Evolutionary conservation across 2,888 invertebrate genomes (phyloP), one percentile per base, ranked within the genome.

Genomic region (Campaea margaritaria): DNA sequence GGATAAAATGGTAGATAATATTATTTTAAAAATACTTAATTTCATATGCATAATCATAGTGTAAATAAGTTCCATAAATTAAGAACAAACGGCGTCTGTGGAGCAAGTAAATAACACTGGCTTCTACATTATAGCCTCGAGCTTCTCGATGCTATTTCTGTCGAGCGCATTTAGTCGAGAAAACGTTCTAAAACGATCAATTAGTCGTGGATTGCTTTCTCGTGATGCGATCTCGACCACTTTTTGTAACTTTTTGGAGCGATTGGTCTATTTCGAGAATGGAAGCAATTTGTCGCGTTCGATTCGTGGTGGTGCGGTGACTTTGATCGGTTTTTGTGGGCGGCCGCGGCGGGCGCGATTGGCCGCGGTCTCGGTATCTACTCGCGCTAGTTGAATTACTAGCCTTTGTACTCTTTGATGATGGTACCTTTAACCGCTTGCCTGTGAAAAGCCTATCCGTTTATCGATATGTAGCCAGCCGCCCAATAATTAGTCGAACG

Each of bases 291-390:
- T 91, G 91, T 89, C 87, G 88, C 88, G 78, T 83, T 75, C 78
- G 84, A 81, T 84, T 79, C 81, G 85, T 81, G 79, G 81, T 77
- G 76, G 73, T 59, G 87, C 89, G 88, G 88, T 74, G 57, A 68
- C 89, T 91, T 91, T 91, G 91, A 91, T 81, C 69, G 74, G 79
- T 89, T 90, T 91, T 92, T 87, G 82, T 86, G 82, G 60, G 64
- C 68, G 59, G 55, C 47, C 31, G 42, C 46, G 50, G 51, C 55
- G 66, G 67, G 73, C 65, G 69, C 81, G 84, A 88, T 87, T 87
- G 85, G 86, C 79, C 74, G 79, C 81, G 83, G 74, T 64, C 59
- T 62, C 57, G 43, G 56, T 39, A 53, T 42, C 58, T 54, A 36
- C 48, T 36, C 14, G 39, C 39, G 62, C 67, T 81, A 78, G 81